Base-by-base conservation (phyloP, 92 coral and sea anemone genomes). In the Heteractis magnifica region DNA sequence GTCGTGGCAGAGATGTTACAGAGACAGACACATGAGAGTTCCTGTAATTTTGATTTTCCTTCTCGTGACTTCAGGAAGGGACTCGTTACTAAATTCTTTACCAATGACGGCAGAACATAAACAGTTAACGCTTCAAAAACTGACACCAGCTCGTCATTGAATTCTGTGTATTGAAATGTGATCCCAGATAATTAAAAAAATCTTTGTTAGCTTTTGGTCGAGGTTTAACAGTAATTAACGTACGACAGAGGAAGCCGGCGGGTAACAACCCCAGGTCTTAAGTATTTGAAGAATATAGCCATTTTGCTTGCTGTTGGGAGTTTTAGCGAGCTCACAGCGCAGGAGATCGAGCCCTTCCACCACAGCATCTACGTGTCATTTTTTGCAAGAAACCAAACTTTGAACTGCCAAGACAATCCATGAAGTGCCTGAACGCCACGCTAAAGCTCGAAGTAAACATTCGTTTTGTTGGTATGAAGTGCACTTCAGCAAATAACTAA, bases 191-290 rank as follows among this genome's bases (percentile, higher is more conserved):
- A 93, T 93, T 91, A 93, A 93, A 93, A 77, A 91, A 93, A 93
- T 93, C 94, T 93, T 87, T 93, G 98, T 93, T 91, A 89, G 94
- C 93, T 93, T 91, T 93, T 89, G 93, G 84, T 79, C 95, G 65
- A 92, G 98, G 88, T 97, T 94, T 94, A 93, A 87, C 90, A 87
- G 93, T 97, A 89, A 97, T 97, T 97, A 94, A 86, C 97, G 91
- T 85, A 87, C 93, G 92, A 90, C 86, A 88, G 94, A 89, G 88
- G 94, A 89, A 90, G 92, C 94, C 98, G 91, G 90, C 90, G 76
- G 82, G 79, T 91, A 93, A 85, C 95, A 81, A 78, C 79, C 65
- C 81, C 81, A 60, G 89, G 83, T 89, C 88, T 82, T 84, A 82
- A 86, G 85, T 81, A 82, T 87, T 87, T 87, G 77, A 87, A 77